Conservation (phyloP, 2,888 invertebrate genomes). For the Ferrisia virgata region DNA sequence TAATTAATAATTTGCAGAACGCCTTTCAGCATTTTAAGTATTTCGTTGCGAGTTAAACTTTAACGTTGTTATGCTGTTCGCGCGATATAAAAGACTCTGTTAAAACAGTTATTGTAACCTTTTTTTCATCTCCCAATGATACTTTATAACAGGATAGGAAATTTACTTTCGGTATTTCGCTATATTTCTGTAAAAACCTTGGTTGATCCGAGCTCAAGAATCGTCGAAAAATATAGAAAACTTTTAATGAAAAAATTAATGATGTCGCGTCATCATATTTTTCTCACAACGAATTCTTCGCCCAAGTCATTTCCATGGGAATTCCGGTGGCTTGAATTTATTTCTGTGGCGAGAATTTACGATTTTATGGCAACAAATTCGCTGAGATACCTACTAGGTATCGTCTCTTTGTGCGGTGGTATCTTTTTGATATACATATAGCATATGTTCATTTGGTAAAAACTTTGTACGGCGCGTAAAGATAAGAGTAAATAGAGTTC, state of each 20-base stretch:
- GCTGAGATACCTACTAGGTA: background rate
- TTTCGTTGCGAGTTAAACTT: background rate
- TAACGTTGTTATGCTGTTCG: background rate
- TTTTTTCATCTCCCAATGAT: background rate
- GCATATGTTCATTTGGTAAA: background rate
- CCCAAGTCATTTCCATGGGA: background rate
- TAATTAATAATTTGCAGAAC: background rate
- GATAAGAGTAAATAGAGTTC: background rate
- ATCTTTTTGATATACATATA: background rate
- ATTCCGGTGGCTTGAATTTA: background rate
- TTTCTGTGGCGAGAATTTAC: background rate
- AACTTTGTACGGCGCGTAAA: background rate
- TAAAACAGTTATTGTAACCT: background rate
- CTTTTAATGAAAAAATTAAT: background rate
- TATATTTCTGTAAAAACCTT: background rate
- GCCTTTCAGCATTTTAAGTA: background rate
- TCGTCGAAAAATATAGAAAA: background rate
- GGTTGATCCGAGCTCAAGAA: background rate
- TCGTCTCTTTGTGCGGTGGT: background rate
- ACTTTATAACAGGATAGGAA: background rate
- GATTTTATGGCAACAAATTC: background rate
- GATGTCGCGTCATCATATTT: background rate
- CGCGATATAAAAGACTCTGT: background rate
- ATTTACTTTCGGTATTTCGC: background rate
- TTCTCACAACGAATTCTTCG: background rate